Evolutionary conservation across 2,113 vertebrate genomes (phyloP).

Genomic region (Stegastes partitus): DNA sequence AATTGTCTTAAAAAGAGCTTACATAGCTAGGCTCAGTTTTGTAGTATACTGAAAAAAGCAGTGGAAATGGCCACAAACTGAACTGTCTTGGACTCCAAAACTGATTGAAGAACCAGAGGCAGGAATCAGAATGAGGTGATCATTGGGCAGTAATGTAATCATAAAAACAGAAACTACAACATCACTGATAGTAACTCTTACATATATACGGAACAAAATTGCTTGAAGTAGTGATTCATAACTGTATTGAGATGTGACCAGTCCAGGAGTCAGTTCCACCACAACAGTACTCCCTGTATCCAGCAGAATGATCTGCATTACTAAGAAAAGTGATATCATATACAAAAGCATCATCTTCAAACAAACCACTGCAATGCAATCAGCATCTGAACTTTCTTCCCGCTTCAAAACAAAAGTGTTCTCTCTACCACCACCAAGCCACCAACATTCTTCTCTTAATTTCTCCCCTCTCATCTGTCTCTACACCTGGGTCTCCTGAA

Average conservation of each 20-base stretch:
- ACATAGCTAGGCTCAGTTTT: no score
- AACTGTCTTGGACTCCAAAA: no score
- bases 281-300: not conserved
- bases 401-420: constrained; percentile 1
- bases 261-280: not conserved
- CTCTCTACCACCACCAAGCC: constrained; percentile 22
- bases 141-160: no score
- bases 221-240: no score
- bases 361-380: constrained; percentile 6
- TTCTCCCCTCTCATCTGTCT: constrained; percentile 52
- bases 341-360: not conserved
- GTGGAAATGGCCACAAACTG: no score
- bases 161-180: no score
- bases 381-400: constrained; percentile 25
- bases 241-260: not conserved
- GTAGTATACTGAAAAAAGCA: no score
- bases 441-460: constrained; percentile 54
- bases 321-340: not conserved
- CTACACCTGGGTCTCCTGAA: constrained; percentile 50
- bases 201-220: not conserved
- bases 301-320: not conserved
- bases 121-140: no score
- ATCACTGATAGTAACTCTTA: no score
- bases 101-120: no score
- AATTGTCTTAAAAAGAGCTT: no score